Base-by-base conservation (phyloP, 2,888 invertebrate species). In the Apeira syringaria region DNA sequence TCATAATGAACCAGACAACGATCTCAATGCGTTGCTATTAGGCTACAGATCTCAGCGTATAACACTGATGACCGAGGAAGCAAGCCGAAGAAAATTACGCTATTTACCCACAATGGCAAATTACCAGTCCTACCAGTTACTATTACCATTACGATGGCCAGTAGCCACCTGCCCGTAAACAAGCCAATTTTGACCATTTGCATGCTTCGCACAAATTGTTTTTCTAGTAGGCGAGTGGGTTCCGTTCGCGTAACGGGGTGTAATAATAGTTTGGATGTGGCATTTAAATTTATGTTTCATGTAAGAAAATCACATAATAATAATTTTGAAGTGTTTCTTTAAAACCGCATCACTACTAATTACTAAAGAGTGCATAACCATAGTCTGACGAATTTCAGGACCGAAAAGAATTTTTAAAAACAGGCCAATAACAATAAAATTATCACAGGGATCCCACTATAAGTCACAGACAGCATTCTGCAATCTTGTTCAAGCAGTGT, bases 101-200 rank as follows among this genome's bases (percentile, higher is more conserved):
- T 57, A 77, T 80, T 83, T 79, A 77, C 56, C 56, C 46, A 56
- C 80, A 79, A 80, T 78, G 61, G 71, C 74, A 80, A 77, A 55
- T 55, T 55, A 47, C 50, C 35, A 29, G 39, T 39, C 25, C 17
- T n/a, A 36, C 20, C 28, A 17, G 20, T 50, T 48, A 53, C 50
- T 48, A 50, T 51, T 47, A 50, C 40, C 46, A 56, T 55, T 53
- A 51, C 34, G 44, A 47, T 75, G 63, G 64, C 52, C 50, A 35
- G 73, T 69, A 68, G 74, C 80, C 82, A 83, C 72, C 79, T 82
- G 81, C 68, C 63, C 48, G 61, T 64, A 70, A 74, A 79, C 74
- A 61, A 74, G 79, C 64, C 73, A 78, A 82, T 82, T 81, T 73
- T 57, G 67, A 68, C 56, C 66, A 58, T 74, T 76, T 66, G 71